A percentile compares a stretch with the other conserved stretches of the same genome.
phyloP scores from a whole-genome alignment of 2,888 invertebrate genomes.

The Catocala nupta region DNA sequence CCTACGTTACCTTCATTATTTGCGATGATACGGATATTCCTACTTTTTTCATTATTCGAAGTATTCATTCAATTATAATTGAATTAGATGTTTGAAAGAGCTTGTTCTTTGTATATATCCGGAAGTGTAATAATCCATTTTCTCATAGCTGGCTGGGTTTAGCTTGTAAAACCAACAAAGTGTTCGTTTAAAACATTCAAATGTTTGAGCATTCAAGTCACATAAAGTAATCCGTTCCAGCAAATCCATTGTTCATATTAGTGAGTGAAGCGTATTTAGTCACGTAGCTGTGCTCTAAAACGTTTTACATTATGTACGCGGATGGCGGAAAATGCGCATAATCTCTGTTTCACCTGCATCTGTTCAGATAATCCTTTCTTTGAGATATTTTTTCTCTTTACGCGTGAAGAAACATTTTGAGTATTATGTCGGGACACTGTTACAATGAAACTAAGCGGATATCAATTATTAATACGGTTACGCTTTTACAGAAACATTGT shows the following conservation, averaged over 20 bases:
- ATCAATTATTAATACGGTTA: constrained; percentile 26
- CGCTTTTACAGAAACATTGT: constrained; percentile 19
- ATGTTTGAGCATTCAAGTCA: constrained; percentile 57
- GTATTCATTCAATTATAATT: constrained; percentile 57
- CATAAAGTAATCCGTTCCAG: constrained; percentile 64
- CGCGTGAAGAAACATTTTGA: constrained; percentile 12
- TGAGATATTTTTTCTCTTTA: constrained; percentile 15
- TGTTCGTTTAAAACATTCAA: constrained; percentile 58
- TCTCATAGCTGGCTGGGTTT: constrained; percentile 50
- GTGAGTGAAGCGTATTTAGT: constrained; percentile 69
- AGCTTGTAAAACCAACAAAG: constrained; percentile 57
- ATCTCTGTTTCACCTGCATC: constrained; percentile 39
- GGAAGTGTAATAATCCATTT: constrained; percentile 54
- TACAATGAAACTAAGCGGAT: constrained; percentile 23
- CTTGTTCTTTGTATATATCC: constrained; percentile 52
- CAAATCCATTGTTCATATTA: constrained; percentile 73
- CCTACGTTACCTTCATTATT: constrained; percentile 78
- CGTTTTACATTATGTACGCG: constrained; percentile 48
- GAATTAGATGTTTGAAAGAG: constrained; percentile 61
- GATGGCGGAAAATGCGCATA: constrained; percentile 42
- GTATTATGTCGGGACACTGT: constrained; percentile 2
- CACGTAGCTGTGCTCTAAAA: constrained; percentile 68
- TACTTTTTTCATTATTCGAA: constrained; percentile 60
- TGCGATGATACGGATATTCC: constrained; percentile 81
- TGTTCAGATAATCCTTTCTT: constrained; percentile 32